Evolutionary conservation across 2,797 vertebrate genomes (phyloP), one percentile per base, ranked within the genome.

Genomic region (Carapus acus): DNA sequence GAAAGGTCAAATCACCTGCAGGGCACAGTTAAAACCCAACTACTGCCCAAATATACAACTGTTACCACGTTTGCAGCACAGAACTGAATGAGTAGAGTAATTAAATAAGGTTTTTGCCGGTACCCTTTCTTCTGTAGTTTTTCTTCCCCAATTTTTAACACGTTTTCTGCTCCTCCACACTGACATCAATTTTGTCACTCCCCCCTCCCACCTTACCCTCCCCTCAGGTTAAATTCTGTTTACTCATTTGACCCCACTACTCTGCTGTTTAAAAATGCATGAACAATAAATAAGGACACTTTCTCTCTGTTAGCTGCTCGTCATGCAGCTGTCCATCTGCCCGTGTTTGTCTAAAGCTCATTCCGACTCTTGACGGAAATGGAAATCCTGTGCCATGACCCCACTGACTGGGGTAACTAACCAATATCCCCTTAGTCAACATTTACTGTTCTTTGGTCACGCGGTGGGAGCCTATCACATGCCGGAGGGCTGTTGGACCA

Each of bases 191-290:
- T 73, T 58, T 58, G 16, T 58, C 69, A 40, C 50, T 67, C 43
- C 49, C 46, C 68, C n/a, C 49, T 55, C 51, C 57, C 49, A 64
- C 41, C 54, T 56, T 51, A 61, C 48, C 70, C 69, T 70, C 56
- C 77, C 76, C 67, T 74, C 61, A 41, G 80, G 82, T 86, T 82
- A 86, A 83, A 65, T 77, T 78, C 70, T 76, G 79, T 87, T 88
- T 86, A 83, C 83, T 86, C 85, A 73, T 85, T 85, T 88, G 81
- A 86, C 80, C 80, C 57, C 49, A 21, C 54, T 71, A 76, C 51
- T 82, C 81, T 49, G 64, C 82, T 83, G 69, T 80, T 88, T 87
- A 88, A 89, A 88, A 87, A 88, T 88, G 80, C 80, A 88, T 88
- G 87, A 81, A 84, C 78, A 84, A 84, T 86, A 88, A 88, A 89